Base-by-base conservation (phyloP, 2,113 vertebrate genomes). In the Myiagra hebetior region DNA sequence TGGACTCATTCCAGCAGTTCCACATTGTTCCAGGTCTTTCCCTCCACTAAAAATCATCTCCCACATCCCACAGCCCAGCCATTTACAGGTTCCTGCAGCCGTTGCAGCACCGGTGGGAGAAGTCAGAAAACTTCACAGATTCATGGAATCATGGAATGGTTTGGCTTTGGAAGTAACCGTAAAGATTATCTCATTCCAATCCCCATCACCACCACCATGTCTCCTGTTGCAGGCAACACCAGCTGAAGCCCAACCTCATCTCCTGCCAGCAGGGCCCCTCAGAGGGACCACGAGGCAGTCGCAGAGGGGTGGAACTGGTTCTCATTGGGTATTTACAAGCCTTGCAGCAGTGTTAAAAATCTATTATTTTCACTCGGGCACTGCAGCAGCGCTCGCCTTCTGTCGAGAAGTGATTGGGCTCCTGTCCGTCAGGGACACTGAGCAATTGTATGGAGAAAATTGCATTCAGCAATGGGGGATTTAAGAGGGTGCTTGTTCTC, bases 361-460 rank as follows among this genome's bases (percentile, higher is more conserved):
- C 96, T 94, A 75, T 95, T 90, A 4, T 95, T 96, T 92, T 96
- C 94, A 57, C 89, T 86, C 52, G 8, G 50, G 95, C 53, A 14
- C 90, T 27, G 83, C 95, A n/a, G 96, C 95, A 89, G 85, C 31
- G 1, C 91, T 97, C 41, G 68, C 98, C 97, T 98, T 93, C 96
- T 97, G 95, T 85, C 42, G 60, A 94, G 94, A 59, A 97, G 97
- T 17, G 97, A 98, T 97, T 97, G 96, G 91, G 96, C 95, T 97
- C 89, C 94, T 89, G 98, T 97, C 97, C 86, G n/a, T 97, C 98
- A 97, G 96, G 94, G 95, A 95, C 92, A 44, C 93, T 53, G 96
- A 98, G 85, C 33, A 95, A 98, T 89, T 96, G 98, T 86, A 56
- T n/a, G 1, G 92, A 97, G 98, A 92, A 98, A 98, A 98, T 97